Evolutionary conservation across 2,888 invertebrate species (phyloP).

Genomic region (Aphidoletes aphidimyza): DNA sequence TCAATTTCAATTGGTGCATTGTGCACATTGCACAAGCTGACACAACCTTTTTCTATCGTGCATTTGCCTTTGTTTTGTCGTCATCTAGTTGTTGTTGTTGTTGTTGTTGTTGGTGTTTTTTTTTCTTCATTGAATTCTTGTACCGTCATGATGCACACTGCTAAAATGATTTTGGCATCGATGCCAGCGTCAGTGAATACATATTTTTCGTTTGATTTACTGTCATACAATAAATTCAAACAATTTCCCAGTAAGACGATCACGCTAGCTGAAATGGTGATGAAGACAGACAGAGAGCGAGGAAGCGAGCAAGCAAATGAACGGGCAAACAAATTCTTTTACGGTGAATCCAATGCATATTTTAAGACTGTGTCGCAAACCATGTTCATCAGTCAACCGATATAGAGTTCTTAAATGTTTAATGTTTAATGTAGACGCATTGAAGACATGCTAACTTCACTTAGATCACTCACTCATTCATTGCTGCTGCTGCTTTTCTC

Average conservation of each 20-base stretch:
- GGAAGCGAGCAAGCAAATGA: background rate
- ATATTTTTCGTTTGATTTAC: constrained; percentile 13
- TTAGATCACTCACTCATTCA: background rate
- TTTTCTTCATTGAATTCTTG: background rate
- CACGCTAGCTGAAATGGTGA: background rate
- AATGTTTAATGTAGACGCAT: constrained; percentile 38
- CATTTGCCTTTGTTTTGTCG: background rate
- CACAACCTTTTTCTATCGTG: background rate
- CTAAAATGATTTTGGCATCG: constrained; percentile 31
- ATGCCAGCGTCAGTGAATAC: background rate
- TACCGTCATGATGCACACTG: background rate
- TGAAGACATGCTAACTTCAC: constrained; percentile 20
- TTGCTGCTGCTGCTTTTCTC: background rate
- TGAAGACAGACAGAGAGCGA: background rate
- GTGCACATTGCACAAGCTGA: background rate
- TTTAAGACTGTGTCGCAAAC: constrained; percentile 19
- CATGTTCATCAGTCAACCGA: constrained; percentile 28
- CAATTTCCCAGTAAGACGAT: background rate
- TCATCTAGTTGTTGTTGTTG: too few species aligned
- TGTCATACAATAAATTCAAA: constrained; percentile 25
- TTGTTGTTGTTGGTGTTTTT: too few species aligned
- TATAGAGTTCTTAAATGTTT: constrained; percentile 26
- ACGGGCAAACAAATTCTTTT: background rate
- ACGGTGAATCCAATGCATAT: background rate
- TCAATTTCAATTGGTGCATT: constrained; percentile 53